These are phyloP conservation scores for Lophura nycthemera DNA, from an alignment of 2,113 vertebrate genomes.

Conservation along the genomic window DNA sequence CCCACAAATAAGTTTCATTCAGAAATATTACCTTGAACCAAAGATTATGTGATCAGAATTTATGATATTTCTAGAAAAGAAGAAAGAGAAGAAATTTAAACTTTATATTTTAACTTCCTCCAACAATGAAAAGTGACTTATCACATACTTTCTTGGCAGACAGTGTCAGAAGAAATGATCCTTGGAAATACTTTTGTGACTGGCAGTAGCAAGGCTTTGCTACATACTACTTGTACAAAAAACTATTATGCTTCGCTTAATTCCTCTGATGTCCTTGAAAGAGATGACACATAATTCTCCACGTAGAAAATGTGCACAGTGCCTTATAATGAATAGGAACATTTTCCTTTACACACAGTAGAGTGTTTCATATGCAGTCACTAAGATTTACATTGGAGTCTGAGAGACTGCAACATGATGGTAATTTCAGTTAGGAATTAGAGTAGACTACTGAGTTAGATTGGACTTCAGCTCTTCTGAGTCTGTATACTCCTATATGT, in stretches of 20 bases:
- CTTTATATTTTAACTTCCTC: neutral
- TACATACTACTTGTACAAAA: neutral
- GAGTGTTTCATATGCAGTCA: neutral
- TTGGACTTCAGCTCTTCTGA: neutral
- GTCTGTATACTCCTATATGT: neutral
- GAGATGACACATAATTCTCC: constrained; percentile 14
- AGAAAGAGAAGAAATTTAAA: neutral
- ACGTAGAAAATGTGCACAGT: neutral
- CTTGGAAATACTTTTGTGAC: constrained; percentile 20
- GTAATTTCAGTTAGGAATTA: neutral
- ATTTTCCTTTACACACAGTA: neutral
- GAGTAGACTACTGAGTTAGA: neutral
- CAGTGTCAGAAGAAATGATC: constrained; percentile 32
- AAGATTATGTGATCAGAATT: neutral
- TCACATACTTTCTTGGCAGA: constrained; percentile 1
- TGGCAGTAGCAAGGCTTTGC: constrained; percentile 30
- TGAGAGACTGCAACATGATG: neutral
- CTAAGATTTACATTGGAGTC: neutral
- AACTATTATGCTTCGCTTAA: constrained; percentile 11
- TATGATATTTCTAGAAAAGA: neutral
- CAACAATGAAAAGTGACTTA: neutral
- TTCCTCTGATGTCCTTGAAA: constrained; percentile 54
- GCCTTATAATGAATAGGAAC: neutral
- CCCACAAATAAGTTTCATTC: neutral
- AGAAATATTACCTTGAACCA: neutral